Conservation (phyloP, 1,140 invertebrate genomes). For the Drosophila kikkawai region DNA sequence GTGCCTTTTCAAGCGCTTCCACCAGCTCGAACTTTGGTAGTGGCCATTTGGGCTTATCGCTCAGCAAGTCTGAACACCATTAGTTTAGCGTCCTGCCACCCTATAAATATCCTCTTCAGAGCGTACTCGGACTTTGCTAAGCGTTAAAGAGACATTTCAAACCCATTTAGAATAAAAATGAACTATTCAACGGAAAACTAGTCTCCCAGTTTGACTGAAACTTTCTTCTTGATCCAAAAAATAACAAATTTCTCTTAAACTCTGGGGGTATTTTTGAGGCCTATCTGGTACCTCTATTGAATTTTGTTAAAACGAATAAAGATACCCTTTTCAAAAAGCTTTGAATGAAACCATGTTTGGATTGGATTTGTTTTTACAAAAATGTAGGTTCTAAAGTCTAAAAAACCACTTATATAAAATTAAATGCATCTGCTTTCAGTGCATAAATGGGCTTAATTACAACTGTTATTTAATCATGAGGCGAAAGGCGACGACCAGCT, state of each 20-base stretch:
- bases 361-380: constrained; percentile 53
- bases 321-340: constrained; percentile 31
- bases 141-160: background rate
- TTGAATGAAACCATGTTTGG: constrained; percentile 8
- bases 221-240: background rate
- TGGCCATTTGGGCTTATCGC: background rate
- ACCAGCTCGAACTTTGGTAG: background rate
- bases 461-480: constrained; percentile 25
- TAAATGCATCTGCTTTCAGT: constrained; percentile 23
- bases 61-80: background rate
- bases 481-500: constrained; percentile 51
- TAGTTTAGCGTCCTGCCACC: background rate
- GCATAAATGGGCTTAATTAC: constrained; percentile 10
- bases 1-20: background rate
- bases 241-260: background rate
- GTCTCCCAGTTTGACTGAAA: constrained; percentile 12
- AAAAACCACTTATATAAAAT: constrained; percentile 32
- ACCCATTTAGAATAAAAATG: constrained; percentile 5
- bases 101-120: background rate
- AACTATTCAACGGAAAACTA: background rate
- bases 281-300: background rate
- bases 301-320: constrained; percentile 34
- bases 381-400: constrained; percentile 29
- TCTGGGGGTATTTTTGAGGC: background rate
- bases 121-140: background rate